phyloP scores from a whole-genome alignment of 1,140 invertebrate species.

The Meloidogyne floridensis region DNA sequence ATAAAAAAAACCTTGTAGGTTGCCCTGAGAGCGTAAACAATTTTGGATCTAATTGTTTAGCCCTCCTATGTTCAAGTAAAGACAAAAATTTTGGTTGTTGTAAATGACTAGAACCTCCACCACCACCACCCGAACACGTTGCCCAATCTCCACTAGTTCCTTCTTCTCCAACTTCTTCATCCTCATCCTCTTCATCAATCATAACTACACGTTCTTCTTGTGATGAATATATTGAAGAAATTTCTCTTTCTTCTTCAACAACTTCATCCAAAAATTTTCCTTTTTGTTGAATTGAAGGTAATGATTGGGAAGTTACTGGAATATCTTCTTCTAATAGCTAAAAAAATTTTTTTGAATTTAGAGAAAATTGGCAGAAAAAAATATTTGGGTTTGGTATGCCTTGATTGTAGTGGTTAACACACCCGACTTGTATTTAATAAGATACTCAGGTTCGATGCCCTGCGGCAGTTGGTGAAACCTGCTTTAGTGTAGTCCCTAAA shows the following conservation, averaged over 20 bases:
- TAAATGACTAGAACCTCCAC: not conserved
- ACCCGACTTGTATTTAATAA: too few relatives aligned
- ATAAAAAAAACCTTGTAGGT: slow-evolving; percentile 61
- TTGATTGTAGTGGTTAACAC: too few relatives aligned
- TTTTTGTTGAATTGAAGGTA: slow-evolving; percentile 14
- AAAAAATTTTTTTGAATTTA: not conserved
- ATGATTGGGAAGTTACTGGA: not conserved
- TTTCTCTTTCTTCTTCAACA: not conserved
- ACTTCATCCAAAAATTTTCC: slow-evolving; percentile 8
- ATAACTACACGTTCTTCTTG: slow-evolving; percentile 38
- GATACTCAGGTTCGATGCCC: too few relatives aligned
- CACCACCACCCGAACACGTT: not conserved
- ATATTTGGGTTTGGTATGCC: too few relatives aligned
- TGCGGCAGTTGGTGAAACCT: too few relatives aligned
- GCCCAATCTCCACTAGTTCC: not conserved
- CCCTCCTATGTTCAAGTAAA: not conserved
- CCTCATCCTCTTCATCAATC: slow-evolving; percentile 56
- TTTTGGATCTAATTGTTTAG: slow-evolving; percentile 6
- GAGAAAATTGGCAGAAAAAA: too few relatives aligned
- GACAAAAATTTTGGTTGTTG: not conserved
- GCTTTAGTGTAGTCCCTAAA: too few relatives aligned
- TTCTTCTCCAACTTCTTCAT: not conserved
- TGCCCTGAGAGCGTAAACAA: slow-evolving; percentile 24
- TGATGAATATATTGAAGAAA: slow-evolving; percentile 46
- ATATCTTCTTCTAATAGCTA: not conserved